These are phyloP conservation scores for Euzophera pinguis DNA, from an alignment of 2,888 invertebrate species.

Conservation along the genomic window DNA sequence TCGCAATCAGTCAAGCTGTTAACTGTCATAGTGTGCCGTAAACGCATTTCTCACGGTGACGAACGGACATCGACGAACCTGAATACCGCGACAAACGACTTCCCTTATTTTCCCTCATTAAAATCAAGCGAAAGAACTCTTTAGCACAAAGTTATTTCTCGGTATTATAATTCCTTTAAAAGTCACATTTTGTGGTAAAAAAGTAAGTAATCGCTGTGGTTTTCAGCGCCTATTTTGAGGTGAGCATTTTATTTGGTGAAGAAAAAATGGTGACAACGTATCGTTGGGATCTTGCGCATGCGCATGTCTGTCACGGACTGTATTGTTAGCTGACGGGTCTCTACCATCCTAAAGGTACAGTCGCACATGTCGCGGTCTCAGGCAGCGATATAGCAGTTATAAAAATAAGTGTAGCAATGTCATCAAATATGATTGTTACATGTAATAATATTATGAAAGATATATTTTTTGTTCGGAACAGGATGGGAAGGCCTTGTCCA, in stretches of 20 bases:
- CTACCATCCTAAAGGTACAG: too few species aligned
- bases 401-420: too few species aligned
- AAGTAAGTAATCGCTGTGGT: conserved; percentile 39
- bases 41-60: conserved; percentile 43
- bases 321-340: too few species aligned
- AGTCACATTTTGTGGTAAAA: conserved; percentile 36
- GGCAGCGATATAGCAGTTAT: too few species aligned
- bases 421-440: too few species aligned
- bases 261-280: conserved; percentile 53
- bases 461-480: too few species aligned
- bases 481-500: too few species aligned
- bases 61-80: conserved; percentile 39
- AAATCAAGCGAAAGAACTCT: conserved; percentile 36
- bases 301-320: conserved; percentile 50
- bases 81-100: conserved; percentile 46
- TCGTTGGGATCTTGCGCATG: conserved; percentile 42
- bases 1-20: conserved; percentile 45
- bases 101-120: conserved; percentile 53
- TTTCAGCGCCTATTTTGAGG: conserved; percentile 48
- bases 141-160: conserved; percentile 41
- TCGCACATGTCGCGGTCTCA: too few species aligned
- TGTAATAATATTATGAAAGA: too few species aligned
- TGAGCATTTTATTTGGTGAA: conserved; percentile 59
- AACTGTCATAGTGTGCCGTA: conserved; percentile 39
- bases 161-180: conserved; percentile 45